These are phyloP conservation scores for Pilophorus perplexus DNA, from an alignment of 2,888 invertebrate genomes.

Conservation along the genomic window DNA sequence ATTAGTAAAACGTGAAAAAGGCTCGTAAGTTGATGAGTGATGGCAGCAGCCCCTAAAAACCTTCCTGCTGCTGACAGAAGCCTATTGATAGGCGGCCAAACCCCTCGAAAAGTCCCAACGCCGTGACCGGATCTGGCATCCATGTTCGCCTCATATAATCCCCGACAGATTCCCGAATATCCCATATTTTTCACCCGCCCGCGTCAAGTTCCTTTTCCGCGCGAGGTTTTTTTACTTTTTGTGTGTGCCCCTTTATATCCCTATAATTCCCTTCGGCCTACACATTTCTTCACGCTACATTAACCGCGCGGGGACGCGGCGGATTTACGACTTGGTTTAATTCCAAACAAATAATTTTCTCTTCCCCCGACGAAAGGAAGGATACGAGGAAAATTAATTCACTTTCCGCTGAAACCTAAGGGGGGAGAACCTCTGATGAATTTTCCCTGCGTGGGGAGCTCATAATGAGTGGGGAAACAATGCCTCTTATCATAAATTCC, in stretches of 20 bases:
- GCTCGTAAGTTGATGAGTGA: neutral
- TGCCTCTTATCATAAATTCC: neutral
- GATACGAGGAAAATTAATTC: neutral
- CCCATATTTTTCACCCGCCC: no score
- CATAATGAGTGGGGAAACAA: neutral
- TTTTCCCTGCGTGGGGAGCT: neutral
- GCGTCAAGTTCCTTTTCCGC: neutral
- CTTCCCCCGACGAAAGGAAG: neutral
- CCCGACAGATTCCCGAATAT: slow-evolving; percentile 14
- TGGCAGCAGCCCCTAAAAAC: neutral
- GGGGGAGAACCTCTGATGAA: neutral
- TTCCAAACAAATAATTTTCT: slow-evolving; percentile 31
- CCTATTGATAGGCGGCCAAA: slow-evolving; percentile 28
- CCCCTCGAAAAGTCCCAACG: neutral
- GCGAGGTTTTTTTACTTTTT: no score
- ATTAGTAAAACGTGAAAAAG: no score
- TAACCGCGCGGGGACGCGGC: slow-evolving; percentile 28
- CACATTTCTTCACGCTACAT: slow-evolving; percentile 35
- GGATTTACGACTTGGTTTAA: slow-evolving; percentile 36
- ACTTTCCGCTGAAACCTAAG: no score
- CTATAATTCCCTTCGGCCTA: neutral
- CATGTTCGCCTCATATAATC: slow-evolving; percentile 15
- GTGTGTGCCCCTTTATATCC: neutral
- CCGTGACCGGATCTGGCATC: slow-evolving; percentile 25
- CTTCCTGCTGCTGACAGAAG: slow-evolving; percentile 11